Evolutionary conservation across 2,888 invertebrate genomes (phyloP).

Genomic region (Pogonocherus hispidulus): DNA sequence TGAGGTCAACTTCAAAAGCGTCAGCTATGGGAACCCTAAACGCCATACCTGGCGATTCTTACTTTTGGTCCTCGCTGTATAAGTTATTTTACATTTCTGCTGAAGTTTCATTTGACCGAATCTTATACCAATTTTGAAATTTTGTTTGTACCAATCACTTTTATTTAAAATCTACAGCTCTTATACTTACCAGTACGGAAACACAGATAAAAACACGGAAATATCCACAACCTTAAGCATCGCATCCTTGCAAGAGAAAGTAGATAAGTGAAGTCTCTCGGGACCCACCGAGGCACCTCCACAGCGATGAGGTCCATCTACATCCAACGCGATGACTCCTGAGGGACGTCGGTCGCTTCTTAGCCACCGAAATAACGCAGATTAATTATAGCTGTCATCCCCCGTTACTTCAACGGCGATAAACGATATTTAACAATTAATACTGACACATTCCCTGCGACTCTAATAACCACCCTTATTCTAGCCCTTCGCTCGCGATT

Average conservation of each 20-base stretch:
- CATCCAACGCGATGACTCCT: slow-evolving; percentile 61
- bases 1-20: slow-evolving; percentile 86
- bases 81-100: too few species aligned
- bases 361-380: slow-evolving; percentile 68
- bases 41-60: slow-evolving; percentile 82
- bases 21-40: slow-evolving; percentile 86
- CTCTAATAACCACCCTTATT: slow-evolving; percentile 58
- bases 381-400: slow-evolving; percentile 69
- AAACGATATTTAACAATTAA: slow-evolving; percentile 70
- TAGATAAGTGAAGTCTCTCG: slow-evolving; percentile 30
- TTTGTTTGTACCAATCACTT: too few species aligned
- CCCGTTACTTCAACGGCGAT: slow-evolving; percentile 67
- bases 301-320: slow-evolving; percentile 54
- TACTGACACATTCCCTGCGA: slow-evolving; percentile 65
- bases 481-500: slow-evolving; percentile 49
- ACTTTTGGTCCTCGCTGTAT: too few species aligned
- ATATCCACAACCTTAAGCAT: background rate
- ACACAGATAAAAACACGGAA: background rate
- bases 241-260: slow-evolving; percentile 21
- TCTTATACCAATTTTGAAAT: too few species aligned
- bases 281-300: slow-evolving; percentile 12
- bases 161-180: too few species aligned
- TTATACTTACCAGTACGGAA: too few species aligned
- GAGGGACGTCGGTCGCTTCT: slow-evolving; percentile 63
- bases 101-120: too few species aligned